Evolutionary conservation across 2,113 vertebrate species (phyloP), one percentile per base, ranked within the genome.

Genomic region (Colius striatus): DNA sequence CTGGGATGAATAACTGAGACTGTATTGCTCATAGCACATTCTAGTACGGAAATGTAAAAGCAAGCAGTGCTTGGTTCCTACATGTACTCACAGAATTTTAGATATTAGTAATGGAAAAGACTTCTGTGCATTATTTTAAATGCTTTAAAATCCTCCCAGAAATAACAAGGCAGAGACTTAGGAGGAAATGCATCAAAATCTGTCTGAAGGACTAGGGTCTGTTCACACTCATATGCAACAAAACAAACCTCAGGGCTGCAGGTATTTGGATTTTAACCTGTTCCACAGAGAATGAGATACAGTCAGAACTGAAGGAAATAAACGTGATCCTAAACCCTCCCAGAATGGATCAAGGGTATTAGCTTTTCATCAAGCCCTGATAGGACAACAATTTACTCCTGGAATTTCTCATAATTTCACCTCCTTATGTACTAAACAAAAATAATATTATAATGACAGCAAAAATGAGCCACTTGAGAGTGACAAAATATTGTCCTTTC

Each of bases 121-220:
- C 15, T 41, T 34, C 34, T 30, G 23, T 84, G 57, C 3, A 1
- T 54, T 67, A 51, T 41, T 76, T 71, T 30, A 57, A 84, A 84
- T 36, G 61, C 41, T 90, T 86, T 47, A 34, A 48, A 92, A 87
- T 32, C 61, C 83, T 75, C 76, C 83, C 79, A 90, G 77, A 93
- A 92, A 65, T 30, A 77, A 78, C 5, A 30, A 68, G 57, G 58
- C 83, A 93, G 70, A 76, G 60, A 89, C 58, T 74, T 16, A 38
- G 34, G 32, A 94, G 82, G 72, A 95, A 95, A 84, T 17, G 54
- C 66, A 84, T 54, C 65, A 47, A 65, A 93, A 82, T 43, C 89
- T 80, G 16, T 77, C 82, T 88, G 72, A 86, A 94, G 67, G 62
- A 75, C 57, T 55, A 51, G 73, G 50, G 41, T 58, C 71, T 94